phyloP scores from a whole-genome alignment of 2,113 vertebrate species.

The Clinocottus analis region DNA sequence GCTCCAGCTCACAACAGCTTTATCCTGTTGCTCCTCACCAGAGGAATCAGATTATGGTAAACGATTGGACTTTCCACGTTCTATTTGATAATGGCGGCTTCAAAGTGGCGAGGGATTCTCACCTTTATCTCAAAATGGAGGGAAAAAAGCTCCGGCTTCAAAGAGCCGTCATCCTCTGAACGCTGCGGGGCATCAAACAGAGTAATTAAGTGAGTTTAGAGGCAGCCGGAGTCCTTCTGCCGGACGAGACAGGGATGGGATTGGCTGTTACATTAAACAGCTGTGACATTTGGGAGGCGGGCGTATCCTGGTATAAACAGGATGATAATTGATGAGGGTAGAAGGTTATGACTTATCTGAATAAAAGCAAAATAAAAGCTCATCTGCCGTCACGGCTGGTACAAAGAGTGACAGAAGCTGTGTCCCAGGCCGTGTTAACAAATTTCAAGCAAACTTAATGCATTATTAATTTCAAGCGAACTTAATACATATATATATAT shows the following conservation, averaged over 20 bases:
- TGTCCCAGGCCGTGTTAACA: no score
- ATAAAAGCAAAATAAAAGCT: neutral
- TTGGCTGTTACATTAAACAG: neutral
- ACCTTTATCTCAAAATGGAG: slow-evolving; percentile 84
- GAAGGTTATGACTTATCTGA: neutral
- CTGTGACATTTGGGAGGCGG: neutral
- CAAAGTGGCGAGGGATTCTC: slow-evolving; percentile 80
- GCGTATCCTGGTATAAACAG: neutral
- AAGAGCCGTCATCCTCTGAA: slow-evolving; percentile 84
- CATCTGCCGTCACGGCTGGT: neutral
- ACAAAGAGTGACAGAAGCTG: neutral
- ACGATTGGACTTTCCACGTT: slow-evolving; percentile 62
- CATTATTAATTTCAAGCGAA: no score
- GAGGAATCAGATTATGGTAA: slow-evolving; percentile 65
- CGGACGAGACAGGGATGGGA: slow-evolving; percentile 53
- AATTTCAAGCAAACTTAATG: no score
- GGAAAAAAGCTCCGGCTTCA: slow-evolving; percentile 86
- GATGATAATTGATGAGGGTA: neutral
- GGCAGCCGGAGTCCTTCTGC: slow-evolving; percentile 72
- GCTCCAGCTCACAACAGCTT: slow-evolving; percentile 7
- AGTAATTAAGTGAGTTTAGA: slow-evolving; percentile 82
- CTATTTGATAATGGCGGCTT: slow-evolving; percentile 50
- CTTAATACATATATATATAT: no score
- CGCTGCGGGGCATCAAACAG: slow-evolving; percentile 77
- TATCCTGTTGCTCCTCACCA: slow-evolving; percentile 43